Base-by-base conservation (phyloP, 1,140 invertebrate genomes). In the Drosophila ercepeae region DNA sequence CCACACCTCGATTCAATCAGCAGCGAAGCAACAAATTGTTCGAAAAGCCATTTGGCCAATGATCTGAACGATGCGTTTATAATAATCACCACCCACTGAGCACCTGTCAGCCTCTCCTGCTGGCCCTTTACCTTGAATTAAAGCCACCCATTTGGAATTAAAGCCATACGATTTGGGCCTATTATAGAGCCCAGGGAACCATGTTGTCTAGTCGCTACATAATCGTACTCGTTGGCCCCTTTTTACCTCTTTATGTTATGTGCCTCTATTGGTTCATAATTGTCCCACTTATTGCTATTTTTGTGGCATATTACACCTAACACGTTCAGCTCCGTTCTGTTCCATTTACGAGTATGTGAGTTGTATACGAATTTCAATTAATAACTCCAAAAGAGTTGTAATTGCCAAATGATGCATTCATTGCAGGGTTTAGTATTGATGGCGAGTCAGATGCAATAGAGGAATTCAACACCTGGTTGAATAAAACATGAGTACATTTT, bases 21-120 rank as follows among this genome's bases (percentile, higher is more conserved):
- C 60, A 50, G 50, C 54, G 57, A 51, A 59, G 82, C 69, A 67
- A 73, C 69, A 73, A 72, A 81, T 86, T 88, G 84, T 86, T 67
- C 34, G 55, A 64, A 63, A 58, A 68, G 46, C 70, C 61, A 86
- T 88, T 81, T 81, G 69, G 58, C 48, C 82, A 88, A 78, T 86
- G 68, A 88, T 75, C 46, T 67, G 69, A 73, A 73, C 69, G 69
- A 73, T 73, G 49, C 69, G 67, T 71, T 71, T 71, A 70, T 69
- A 64, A 64, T 64, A 64, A 64, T 64, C 57, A 39, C 69, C 69
- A 72, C 68, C 68, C 48, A 34, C 34, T 14, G 21, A 16, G 19
- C 57, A 61, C 45, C 36, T 50, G 21, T 14, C 48, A 1, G 34
- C 7, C 8, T 3, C 45, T 13, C 11, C 6, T n/a, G 21, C 3